Evolutionary conservation across 2,797 vertebrate species (phyloP), one percentile per base, ranked within the genome.

Genomic region (Leptoclinus maculatus): DNA sequence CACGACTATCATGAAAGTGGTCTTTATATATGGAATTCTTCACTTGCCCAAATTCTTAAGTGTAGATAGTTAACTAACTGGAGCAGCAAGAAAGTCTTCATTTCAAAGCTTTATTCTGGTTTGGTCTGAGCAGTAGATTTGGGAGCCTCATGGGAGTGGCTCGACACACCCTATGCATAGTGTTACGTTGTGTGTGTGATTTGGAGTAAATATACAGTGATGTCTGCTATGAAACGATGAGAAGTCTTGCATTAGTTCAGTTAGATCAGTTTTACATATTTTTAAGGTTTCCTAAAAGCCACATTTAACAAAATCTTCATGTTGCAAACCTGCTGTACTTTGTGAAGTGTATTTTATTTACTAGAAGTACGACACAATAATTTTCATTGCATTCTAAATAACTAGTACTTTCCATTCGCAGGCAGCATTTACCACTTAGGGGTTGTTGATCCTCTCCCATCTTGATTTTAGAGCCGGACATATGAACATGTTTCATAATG

Each of bases 401-500:
- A 23, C 29, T 53, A n/a, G 8, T 36, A 62, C 11, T 19, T 68
- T 64, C 43, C 27, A 54, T 47, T 66, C 4, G 12, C 21, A 63
- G 23, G 45, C 25, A 66, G 56, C 5, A 7, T 49, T 74, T 71
- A 47, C 10, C 43, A 12, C 23, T 2, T 10, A 3, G 11, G 14
- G 17, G 29, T 32, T 74, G 34, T 43, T 27, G 14, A 19, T 71
- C 13, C 25, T 25, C 63, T 57, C 7, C 51, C 10, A 1, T 63
- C 34, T 51, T 57, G 32, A 71, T 74, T 79, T 63, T 49, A 11
- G 25, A 60, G 53, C 5, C 4, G 2, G 34, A 68, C 57, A 47
- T 51, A 74, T 13, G 4, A 74, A 54, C 75, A 43, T 32, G 76
- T 84, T 89, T 69, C 32, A 67, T 21, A 43, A 53, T 47, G 49